Evolutionary conservation across 2,888 invertebrate genomes (phyloP), one percentile per base, ranked within the genome.

Genomic region (Ennomos erosarius): DNA sequence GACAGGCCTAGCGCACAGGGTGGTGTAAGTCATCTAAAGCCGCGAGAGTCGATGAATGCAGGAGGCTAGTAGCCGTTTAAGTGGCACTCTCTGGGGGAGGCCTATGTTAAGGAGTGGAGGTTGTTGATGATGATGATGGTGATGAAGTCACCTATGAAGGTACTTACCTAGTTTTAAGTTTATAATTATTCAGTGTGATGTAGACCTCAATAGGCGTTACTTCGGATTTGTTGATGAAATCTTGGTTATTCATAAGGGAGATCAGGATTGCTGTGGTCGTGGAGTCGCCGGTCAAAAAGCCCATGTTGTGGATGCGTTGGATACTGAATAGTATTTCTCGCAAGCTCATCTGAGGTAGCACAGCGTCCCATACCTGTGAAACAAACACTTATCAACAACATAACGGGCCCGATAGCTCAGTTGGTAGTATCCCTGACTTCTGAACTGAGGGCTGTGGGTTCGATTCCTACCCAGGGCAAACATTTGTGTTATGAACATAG

Each of bases 271-370:
- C 85, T 10, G 93, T 90, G 34, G 94, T 90, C 1, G 88, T 80
- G 0, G 93, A 88, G 39, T 93, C 90, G 11, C 78, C 74, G 1
- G 93, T 93, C 36, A 96, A 76, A 71, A 94, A 93, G 8, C 94
- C 94, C 81, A 94, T 88, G 79, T 94, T 94, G 76, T 94, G 94
- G 55, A 96, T 90, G 74, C 94, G 94, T 64, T 94, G 94, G 40
- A 95, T 78, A 68, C 92, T 88, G 49, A 80, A 76, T 36, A 96
- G 73, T 35, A 95, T 72, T 10, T 92, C 89, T 39, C 83, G 79
- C 40, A 95, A 72, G 44, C 90, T 78, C 79, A 95, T 84, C 59
- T 93, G 86, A 0, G 93, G 92, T 51, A 95, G 74, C 45, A 95
- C 80, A 59, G 93, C 92, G 70, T 92, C 86, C 95, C 95, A 95